Percentiles rank a stretch among this genome's conserved stretches.
Conservation (phyloP, 2,113 vertebrate species). For the Perca fluviatilis region DNA sequence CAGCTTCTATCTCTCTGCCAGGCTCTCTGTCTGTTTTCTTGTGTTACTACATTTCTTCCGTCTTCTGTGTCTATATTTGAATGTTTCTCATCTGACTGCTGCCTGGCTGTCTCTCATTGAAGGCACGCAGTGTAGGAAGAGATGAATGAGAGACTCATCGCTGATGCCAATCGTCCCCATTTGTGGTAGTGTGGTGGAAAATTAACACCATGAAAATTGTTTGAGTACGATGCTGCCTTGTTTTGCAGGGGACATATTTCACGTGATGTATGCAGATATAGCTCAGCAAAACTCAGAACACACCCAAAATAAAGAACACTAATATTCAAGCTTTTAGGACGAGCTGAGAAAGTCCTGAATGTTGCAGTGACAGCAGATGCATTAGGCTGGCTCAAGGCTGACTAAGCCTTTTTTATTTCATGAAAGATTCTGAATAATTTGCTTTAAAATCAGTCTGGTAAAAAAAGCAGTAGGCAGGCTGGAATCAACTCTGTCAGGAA, state of each 20-base stretch:
- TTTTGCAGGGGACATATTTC: neutral
- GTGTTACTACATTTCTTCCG: neutral
- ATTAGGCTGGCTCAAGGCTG: neutral
- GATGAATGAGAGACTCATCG: neutral
- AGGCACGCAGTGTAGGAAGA: neutral
- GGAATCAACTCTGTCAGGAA: neutral
- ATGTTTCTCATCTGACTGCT: too few relatives aligned
- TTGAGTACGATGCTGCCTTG: neutral
- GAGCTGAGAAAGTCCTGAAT: neutral
- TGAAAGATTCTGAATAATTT: neutral
- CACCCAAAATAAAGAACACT: neutral
- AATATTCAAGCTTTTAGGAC: neutral
- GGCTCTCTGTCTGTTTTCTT: too few relatives aligned
- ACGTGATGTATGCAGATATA: neutral
- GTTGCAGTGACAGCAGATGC: neutral
- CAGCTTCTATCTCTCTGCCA: too few relatives aligned
- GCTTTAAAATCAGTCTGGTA: neutral
- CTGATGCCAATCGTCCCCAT: neutral
- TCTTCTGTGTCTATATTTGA: too few relatives aligned
- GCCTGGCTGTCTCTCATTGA: neutral
- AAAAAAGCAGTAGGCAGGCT: neutral
- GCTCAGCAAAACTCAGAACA: neutral
- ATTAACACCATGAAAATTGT: neutral
- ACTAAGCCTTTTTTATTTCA: neutral
- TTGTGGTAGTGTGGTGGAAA: neutral